These are phyloP conservation scores for Mungos mungo DNA, from an alignment of 2,113 vertebrate genomes.

Conservation along the genomic window DNA sequence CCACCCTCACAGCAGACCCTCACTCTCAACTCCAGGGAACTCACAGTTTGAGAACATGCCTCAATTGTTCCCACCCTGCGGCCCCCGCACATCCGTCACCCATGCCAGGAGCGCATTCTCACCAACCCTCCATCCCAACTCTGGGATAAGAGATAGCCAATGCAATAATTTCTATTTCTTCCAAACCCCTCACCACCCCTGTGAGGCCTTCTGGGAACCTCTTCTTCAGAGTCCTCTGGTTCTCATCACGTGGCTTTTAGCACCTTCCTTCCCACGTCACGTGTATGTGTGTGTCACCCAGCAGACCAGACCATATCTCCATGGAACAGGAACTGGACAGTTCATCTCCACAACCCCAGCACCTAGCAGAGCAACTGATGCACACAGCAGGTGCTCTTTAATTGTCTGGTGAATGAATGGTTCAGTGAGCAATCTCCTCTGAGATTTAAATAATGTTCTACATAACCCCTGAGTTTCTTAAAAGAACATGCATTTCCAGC, in stretches of 20 bases:
- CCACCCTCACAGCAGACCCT: background rate
- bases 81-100: accelerated
- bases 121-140: background rate
- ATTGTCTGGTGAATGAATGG: background rate
- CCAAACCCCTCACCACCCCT: background rate
- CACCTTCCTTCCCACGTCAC: background rate
- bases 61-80: background rate
- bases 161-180: background rate
- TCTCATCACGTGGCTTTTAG: background rate
- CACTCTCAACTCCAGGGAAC: background rate
- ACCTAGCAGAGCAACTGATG: background rate
- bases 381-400: background rate
- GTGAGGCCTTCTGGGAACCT: background rate
- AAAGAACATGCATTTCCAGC: background rate
- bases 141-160: background rate
- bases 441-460: background rate
- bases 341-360: background rate
- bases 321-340: background rate
- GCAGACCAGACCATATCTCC: background rate
- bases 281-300: background rate
- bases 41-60: background rate
- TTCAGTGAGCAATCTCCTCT: background rate
- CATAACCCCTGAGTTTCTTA: background rate
- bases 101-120: background rate
- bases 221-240: background rate